Evolutionary conservation across 2,113 vertebrate genomes (phyloP).

Genomic region (Spizaetus ornatus): DNA sequence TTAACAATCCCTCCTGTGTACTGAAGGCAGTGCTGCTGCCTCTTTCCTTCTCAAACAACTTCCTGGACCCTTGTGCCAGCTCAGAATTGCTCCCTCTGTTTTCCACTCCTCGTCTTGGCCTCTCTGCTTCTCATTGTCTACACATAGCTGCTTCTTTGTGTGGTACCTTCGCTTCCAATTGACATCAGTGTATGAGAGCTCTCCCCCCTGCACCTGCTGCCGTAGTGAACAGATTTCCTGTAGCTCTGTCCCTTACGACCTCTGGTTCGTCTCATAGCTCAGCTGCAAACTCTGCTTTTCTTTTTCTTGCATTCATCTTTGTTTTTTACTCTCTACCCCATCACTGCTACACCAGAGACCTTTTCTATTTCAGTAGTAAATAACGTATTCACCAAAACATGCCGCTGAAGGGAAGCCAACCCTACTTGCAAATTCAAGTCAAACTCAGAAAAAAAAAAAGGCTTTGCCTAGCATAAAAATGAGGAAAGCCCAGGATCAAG

Average conservation of each 20-base stretch:
- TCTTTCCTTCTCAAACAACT: background rate
- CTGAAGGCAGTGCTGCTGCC: background rate
- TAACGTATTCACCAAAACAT: background rate
- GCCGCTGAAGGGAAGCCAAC: background rate
- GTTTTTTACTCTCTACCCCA: background rate
- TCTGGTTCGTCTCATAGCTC: background rate
- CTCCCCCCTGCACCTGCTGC: constrained; percentile 32
- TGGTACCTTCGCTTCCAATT: background rate
- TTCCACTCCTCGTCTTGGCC: background rate
- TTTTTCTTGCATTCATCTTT: constrained; percentile 23
- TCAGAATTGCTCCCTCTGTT: background rate
- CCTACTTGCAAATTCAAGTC: background rate
- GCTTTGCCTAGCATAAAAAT: background rate
- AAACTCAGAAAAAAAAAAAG: background rate
- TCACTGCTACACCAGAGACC: background rate
- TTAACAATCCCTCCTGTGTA: background rate
- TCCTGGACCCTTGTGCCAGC: background rate
- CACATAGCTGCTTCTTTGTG: constrained; percentile 21
- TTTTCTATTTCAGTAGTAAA: background rate
- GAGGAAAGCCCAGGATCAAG: background rate
- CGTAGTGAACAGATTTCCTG: constrained; percentile 37
- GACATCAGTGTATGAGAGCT: background rate
- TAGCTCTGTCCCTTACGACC: background rate
- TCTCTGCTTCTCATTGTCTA: background rate
- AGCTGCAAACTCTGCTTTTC: constrained; percentile 29